These are phyloP conservation scores for Sesia apiformis DNA, from an alignment of 2,888 invertebrate species.

Conservation along the genomic window DNA sequence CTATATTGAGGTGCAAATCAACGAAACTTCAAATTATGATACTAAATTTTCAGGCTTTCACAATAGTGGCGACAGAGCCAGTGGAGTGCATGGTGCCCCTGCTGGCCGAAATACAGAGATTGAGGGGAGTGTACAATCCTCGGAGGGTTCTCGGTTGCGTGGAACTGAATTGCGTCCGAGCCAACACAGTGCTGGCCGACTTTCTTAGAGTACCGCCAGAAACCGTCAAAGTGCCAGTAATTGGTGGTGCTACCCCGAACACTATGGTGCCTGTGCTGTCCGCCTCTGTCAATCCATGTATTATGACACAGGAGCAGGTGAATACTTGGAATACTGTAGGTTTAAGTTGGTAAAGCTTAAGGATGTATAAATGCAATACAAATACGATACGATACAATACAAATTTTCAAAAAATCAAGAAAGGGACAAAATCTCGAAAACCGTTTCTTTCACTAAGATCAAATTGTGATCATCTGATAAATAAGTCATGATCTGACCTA, in stretches of 20 bases:
- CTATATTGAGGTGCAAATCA: not conserved
- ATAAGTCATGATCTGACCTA: no score
- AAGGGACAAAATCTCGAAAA: no score
- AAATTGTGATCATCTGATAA: no score
- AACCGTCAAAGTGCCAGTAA: conserved; percentile 77
- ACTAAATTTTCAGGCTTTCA: conserved; percentile 35
- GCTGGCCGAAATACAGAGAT: conserved; percentile 79
- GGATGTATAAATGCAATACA: no score
- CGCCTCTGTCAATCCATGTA: conserved; percentile 73
- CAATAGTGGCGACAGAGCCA: conserved; percentile 63
- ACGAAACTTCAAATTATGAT: not conserved
- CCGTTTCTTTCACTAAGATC: no score
- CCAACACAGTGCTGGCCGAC: conserved; percentile 81
- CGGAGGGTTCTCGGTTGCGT: conserved; percentile 77
- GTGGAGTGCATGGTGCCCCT: conserved; percentile 83
- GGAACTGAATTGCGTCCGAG: conserved; percentile 80
- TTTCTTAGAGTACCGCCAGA: conserved; percentile 76
- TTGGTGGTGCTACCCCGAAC: conserved; percentile 80
- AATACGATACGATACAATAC: no score
- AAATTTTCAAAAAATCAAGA: no score
- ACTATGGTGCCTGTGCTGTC: conserved; percentile 83
- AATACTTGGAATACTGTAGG: no score
- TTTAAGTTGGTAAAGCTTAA: no score
- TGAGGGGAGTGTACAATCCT: conserved; percentile 48
- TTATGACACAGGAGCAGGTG: conserved; percentile 60